Conservation (phyloP, 1,140 invertebrate genomes). For the Euwallacea similis region DNA sequence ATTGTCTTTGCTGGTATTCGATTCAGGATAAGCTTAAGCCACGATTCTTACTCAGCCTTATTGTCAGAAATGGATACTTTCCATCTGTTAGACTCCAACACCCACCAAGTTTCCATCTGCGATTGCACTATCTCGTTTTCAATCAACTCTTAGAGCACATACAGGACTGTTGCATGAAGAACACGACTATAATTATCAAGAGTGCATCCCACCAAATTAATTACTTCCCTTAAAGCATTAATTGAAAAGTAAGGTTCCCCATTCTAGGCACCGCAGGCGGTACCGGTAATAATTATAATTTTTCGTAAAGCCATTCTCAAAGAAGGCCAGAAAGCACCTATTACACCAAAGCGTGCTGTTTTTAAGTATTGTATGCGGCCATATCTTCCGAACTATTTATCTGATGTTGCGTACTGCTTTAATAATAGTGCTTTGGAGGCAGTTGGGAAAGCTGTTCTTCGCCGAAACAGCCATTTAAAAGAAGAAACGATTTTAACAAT, state of each 20-base stretch:
- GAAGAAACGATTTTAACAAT: slow-evolving; percentile 35
- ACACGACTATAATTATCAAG: not conserved
- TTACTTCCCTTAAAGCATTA: slow-evolving; percentile 10
- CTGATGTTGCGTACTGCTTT: slow-evolving; percentile 36
- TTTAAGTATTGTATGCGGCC: slow-evolving; percentile 32
- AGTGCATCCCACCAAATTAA: slow-evolving; percentile 2
- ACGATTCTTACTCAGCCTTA: too few relatives aligned
- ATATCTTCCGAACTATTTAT: slow-evolving; percentile 33
- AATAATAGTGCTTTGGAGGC: slow-evolving; percentile 35
- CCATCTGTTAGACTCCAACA: too few relatives aligned
- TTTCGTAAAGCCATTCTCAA: slow-evolving; percentile 8
- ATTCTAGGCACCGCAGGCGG: not conserved
- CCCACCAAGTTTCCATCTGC: too few relatives aligned
- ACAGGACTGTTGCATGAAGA: too few relatives aligned
- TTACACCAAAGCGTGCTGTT: slow-evolving; percentile 31
- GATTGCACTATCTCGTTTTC: too few relatives aligned
- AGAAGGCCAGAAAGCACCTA: slow-evolving; percentile 21
- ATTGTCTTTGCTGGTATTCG: too few relatives aligned
- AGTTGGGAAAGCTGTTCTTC: slow-evolving; percentile 35
- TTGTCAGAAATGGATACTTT: too few relatives aligned
- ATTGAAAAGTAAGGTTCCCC: slow-evolving; percentile 3
- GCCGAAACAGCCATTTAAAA: slow-evolving; percentile 30
- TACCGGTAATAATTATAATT: slow-evolving; percentile 9
- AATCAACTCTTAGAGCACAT: too few relatives aligned
- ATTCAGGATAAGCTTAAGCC: too few relatives aligned